A percentile compares a stretch with the other conserved stretches of the same genome.
Conservation (phyloP, 2,113 vertebrate species). For the Phalacrocorax pelagicus region DNA sequence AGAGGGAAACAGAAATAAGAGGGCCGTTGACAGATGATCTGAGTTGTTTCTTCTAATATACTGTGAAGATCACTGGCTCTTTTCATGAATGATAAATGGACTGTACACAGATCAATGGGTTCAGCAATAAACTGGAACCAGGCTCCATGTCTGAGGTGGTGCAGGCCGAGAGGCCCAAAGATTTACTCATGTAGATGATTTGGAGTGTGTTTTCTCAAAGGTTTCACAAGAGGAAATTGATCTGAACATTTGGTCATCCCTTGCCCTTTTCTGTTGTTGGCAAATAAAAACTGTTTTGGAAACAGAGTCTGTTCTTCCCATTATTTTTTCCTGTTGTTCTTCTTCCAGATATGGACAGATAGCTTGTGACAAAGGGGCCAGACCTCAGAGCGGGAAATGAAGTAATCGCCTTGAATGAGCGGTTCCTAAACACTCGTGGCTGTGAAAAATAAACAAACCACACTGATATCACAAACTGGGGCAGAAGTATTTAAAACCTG, state of each 20-base stretch:
- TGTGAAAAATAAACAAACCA: background rate
- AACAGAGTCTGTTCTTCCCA: background rate
- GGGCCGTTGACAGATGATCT: slow-evolving; percentile 90
- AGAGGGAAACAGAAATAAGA: slow-evolving; percentile 90
- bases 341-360: background rate
- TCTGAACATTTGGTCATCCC: slow-evolving; percentile 64
- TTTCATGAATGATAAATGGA: slow-evolving; percentile 94
- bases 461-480: background rate
- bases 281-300: slow-evolving; percentile 66
- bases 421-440: background rate
- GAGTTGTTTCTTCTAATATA: slow-evolving; percentile 94
- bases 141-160: slow-evolving; percentile 72
- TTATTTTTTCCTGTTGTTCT: slow-evolving; percentile 12
- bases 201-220: slow-evolving; percentile 75
- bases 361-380: background rate
- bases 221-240: slow-evolving; percentile 70
- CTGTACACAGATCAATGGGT: slow-evolving; percentile 89
- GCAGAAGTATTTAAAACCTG: background rate
- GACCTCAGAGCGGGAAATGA: background rate
- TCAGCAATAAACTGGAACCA: slow-evolving; percentile 81
- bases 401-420: background rate
- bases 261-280: slow-evolving; percentile 66
- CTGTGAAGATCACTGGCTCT: slow-evolving; percentile 92
- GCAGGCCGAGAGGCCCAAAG: slow-evolving; percentile 59
- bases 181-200: slow-evolving; percentile 77